These are phyloP conservation scores for Xylota segnis DNA, from an alignment of 2,888 invertebrate genomes.

Conservation along the genomic window DNA sequence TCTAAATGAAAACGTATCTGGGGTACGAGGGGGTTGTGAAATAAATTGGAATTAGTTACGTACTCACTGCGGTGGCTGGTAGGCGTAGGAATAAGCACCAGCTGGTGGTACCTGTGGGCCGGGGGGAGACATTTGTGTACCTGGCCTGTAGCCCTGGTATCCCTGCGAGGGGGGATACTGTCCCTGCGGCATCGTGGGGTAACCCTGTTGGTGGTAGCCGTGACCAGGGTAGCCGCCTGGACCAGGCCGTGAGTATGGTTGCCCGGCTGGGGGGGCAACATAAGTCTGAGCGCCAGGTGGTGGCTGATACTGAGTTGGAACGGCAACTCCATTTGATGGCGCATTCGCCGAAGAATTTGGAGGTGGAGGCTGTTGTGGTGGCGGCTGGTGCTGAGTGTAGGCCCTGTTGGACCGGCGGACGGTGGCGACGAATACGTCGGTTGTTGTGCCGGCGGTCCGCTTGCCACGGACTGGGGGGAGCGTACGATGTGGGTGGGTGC, in stretches of 20 bases:
- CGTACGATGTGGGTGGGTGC: conserved; percentile 71
- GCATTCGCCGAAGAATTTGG: conserved; percentile 82
- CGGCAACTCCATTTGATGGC: conserved; percentile 83
- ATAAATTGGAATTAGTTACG: conserved; percentile 49
- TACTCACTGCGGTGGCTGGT: conserved; percentile 88
- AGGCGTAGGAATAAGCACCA: conserved; percentile 91
- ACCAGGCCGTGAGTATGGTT: conserved; percentile 83
- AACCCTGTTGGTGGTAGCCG: conserved; percentile 86
- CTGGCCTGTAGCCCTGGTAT: conserved; percentile 88
- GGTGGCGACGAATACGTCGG: conserved; percentile 83
- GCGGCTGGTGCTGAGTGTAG: conserved; percentile 81
- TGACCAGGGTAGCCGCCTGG: conserved; percentile 86
- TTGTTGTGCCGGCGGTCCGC: conserved; percentile 81
- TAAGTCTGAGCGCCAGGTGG: conserved; percentile 83
- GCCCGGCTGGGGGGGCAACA: conserved; percentile 81
- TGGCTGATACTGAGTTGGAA: conserved; percentile 83
- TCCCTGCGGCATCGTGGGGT: conserved; percentile 86
- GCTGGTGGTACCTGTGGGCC: conserved; percentile 90
- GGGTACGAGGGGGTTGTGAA: conserved; percentile 11
- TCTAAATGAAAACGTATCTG: conserved; percentile 37
- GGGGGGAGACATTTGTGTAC: conserved; percentile 86
- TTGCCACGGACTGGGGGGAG: conserved; percentile 80
- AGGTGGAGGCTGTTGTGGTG: conserved; percentile 81
- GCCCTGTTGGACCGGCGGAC: conserved; percentile 79
- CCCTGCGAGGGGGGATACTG: conserved; percentile 88